These are phyloP conservation scores for Camelus bactrianus DNA, from an alignment of 2,113 vertebrate species.

Conservation along the genomic window DNA sequence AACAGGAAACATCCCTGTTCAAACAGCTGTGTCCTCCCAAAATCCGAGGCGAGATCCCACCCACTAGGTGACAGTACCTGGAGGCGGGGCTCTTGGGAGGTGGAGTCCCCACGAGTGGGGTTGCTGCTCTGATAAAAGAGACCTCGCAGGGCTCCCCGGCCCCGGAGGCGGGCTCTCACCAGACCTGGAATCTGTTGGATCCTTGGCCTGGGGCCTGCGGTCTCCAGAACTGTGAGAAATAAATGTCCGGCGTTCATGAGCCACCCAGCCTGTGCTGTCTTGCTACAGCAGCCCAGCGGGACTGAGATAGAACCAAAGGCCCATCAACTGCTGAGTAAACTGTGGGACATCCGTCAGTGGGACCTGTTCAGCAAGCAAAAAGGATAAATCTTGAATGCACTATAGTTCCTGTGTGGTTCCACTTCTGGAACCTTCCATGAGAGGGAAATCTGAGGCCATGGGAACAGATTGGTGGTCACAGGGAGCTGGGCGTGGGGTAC, in stretches of 20 bases:
- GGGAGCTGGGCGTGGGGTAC: not conserved
- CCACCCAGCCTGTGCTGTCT: not conserved
- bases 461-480: not conserved
- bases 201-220: not conserved
- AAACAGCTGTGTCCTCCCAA: not conserved
- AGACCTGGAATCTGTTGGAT: not conserved
- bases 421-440: too few relatives aligned
- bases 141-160: too few relatives aligned
- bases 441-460: accelerated
- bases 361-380: not conserved
- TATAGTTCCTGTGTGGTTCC: too few relatives aligned
- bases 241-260: accelerated
- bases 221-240: not conserved
- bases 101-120: too few relatives aligned
- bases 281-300: not conserved
- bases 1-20: too few relatives aligned
- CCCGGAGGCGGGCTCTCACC: not conserved
- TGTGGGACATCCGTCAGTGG: accelerated
- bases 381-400: not conserved
- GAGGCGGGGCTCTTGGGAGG: too few relatives aligned
- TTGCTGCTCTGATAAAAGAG: too few relatives aligned
- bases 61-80: too few relatives aligned
- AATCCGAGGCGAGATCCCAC: accelerated
- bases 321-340: not conserved
- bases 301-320: not conserved